Conservation (phyloP, 2,888 invertebrate genomes). For the Pyrrhosoma nymphula region DNA sequence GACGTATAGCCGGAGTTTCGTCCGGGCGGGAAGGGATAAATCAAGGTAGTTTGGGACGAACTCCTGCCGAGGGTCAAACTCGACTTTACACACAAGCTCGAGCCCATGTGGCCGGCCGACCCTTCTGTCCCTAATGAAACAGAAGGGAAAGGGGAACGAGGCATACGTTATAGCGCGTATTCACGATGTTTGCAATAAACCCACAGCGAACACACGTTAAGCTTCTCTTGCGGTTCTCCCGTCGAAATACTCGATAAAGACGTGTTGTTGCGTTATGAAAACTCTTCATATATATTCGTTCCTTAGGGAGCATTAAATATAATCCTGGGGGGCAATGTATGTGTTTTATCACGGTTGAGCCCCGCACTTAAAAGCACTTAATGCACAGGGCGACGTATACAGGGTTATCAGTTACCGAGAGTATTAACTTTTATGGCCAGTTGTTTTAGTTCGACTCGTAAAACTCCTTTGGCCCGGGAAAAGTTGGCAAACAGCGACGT, state of each 20-base stretch:
- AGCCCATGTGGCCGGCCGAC: neutral
- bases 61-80: neutral
- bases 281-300: neutral
- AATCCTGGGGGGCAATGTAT: neutral
- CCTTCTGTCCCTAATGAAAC: neutral
- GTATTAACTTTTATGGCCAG: too few species aligned
- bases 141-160: neutral
- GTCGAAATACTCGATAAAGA: neutral
- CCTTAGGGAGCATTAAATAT: neutral
- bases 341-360: too few species aligned
- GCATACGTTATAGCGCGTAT: neutral
- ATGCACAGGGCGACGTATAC: too few species aligned
- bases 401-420: too few species aligned
- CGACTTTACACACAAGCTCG: neutral
- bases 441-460: too few species aligned
- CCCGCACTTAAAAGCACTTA: too few species aligned
- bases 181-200: constrained; percentile 26
- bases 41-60: constrained; percentile 2
- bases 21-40: neutral
- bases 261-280: neutral
- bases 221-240: neutral
- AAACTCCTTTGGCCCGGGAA: too few species aligned
- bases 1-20: neutral
- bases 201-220: neutral
- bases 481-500: too few species aligned